phyloP scores from a whole-genome alignment of 2,888 invertebrate species.

The Dysmachus trigonus region DNA sequence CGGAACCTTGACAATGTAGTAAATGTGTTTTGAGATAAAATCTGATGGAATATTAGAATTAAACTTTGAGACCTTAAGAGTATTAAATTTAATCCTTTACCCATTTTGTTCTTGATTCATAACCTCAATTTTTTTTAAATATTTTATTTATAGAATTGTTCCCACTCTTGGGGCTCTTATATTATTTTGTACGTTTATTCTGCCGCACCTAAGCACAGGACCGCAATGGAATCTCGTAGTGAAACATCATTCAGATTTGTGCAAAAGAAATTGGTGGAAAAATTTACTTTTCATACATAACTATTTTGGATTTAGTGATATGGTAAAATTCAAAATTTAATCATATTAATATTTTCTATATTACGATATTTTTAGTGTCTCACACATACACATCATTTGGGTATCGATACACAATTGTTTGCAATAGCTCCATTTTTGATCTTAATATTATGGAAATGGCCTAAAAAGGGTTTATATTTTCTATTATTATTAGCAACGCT shows the following conservation, averaged over 20 bases:
- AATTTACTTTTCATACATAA: slow-evolving; percentile 77
- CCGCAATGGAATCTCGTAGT: slow-evolving; percentile 77
- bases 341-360: not conserved
- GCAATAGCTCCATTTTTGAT: slow-evolving; percentile 71
- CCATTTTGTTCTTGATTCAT: too few relatives aligned
- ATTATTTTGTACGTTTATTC: slow-evolving; percentile 73
- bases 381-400: slow-evolving; percentile 76
- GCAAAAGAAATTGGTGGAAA: slow-evolving; percentile 76
- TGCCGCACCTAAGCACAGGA: slow-evolving; percentile 71
- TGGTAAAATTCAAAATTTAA: slow-evolving; percentile 64
- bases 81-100: too few relatives aligned
- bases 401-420: slow-evolving; percentile 76
- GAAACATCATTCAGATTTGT: slow-evolving; percentile 73
- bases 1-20: too few relatives aligned
- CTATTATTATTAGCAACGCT: slow-evolving; percentile 65
- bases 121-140: not conserved
- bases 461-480: slow-evolving; percentile 66
- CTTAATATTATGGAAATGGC: slow-evolving; percentile 70
- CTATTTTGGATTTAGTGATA: slow-evolving; percentile 76
- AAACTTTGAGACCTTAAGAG: too few relatives aligned
- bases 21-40: too few relatives aligned
- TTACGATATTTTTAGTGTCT: slow-evolving; percentile 66
- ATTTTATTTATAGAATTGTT: slow-evolving; percentile 65
- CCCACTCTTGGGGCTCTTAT: slow-evolving; percentile 73
- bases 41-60: too few relatives aligned